Percentiles rank a stretch among this genome's conserved stretches.
Conservation (phyloP, 2,113 vertebrate genomes). For the Channa argus region DNA sequence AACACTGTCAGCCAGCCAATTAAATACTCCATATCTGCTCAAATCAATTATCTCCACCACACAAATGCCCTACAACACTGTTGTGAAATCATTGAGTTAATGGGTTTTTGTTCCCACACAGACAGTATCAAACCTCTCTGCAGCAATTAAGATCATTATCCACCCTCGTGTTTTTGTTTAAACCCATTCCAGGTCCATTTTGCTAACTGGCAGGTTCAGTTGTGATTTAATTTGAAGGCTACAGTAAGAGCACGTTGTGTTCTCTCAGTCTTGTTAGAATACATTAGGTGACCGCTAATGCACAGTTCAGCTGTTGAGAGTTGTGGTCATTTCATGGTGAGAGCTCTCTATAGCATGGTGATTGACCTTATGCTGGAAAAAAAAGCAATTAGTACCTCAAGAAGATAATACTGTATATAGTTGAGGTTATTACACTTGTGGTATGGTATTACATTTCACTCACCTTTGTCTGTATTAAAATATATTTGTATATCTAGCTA, state of each 20-base stretch:
- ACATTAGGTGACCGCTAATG: constrained; percentile 23
- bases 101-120: constrained; percentile 68
- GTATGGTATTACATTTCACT: no score
- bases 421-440: neutral
- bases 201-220: constrained; percentile 29
- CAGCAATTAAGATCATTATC: constrained; percentile 75
- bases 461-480: no score
- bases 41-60: constrained; percentile 70
- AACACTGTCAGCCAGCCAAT: constrained; percentile 65
- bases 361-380: constrained; percentile 47
- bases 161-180: constrained; percentile 58
- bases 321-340: constrained; percentile 24
- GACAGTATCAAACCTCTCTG: constrained; percentile 61
- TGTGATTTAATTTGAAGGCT: constrained; percentile 33
- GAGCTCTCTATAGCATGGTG: constrained; percentile 16
- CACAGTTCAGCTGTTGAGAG: constrained; percentile 12
- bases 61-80: constrained; percentile 46
- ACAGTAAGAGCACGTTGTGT: neutral
- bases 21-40: constrained; percentile 66
- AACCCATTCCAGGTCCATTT: constrained; percentile 46
- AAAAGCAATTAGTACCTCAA: constrained; percentile 27
- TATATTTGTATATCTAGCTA: no score
- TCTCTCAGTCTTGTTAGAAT: constrained; percentile 22
- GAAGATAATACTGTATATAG: constrained; percentile 5
- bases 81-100: constrained; percentile 66